These are phyloP conservation scores for Incurvaria masculella DNA, from an alignment of 2,888 invertebrate genomes.

Conservation along the genomic window DNA sequence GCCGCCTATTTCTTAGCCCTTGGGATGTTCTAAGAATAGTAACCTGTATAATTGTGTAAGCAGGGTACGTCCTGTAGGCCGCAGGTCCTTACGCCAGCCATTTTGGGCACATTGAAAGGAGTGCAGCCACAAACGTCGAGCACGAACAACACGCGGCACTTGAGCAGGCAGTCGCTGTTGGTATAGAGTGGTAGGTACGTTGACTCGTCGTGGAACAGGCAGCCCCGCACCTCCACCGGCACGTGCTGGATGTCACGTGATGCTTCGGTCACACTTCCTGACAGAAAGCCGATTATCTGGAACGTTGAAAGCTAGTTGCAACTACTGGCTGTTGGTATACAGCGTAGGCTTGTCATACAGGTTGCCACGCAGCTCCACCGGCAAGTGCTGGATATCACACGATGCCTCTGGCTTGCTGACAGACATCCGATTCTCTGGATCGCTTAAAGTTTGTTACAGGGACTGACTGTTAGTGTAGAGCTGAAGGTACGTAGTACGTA, in stretches of 20 bases:
- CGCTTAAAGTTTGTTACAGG: too few relatives aligned
- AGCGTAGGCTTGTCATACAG: slow-evolving; percentile 50
- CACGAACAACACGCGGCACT: slow-evolving; percentile 53
- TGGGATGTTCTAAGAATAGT: too few relatives aligned
- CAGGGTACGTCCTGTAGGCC: slow-evolving; percentile 51
- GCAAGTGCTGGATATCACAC: slow-evolving; percentile 42
- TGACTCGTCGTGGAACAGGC: slow-evolving; percentile 57
- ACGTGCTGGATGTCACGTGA: slow-evolving; percentile 46
- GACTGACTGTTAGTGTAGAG: too few relatives aligned
- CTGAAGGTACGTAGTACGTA: too few relatives aligned
- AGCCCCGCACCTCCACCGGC: slow-evolving; percentile 41
- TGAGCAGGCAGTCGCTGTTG: slow-evolving; percentile 56
- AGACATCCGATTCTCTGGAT: slow-evolving; percentile 45
- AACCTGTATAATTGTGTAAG: slow-evolving; percentile 42
- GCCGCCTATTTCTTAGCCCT: slow-evolving; percentile 1
- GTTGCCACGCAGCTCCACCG: slow-evolving; percentile 47
- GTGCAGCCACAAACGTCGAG: slow-evolving; percentile 51
- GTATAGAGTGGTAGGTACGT: slow-evolving; percentile 46
- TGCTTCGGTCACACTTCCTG: slow-evolving; percentile 42
- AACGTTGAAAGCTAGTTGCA: too few relatives aligned
- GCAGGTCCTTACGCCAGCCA: slow-evolving; percentile 37
- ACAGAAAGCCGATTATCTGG: slow-evolving; percentile 43
- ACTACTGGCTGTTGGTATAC: slow-evolving; percentile 59
- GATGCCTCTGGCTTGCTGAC: slow-evolving; percentile 41
- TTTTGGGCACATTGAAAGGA: slow-evolving; percentile 53